Percentiles rank a stretch among this genome's conserved stretches.
Conservation (phyloP, 2,888 invertebrate genomes). For the Machimus atricapillus region DNA sequence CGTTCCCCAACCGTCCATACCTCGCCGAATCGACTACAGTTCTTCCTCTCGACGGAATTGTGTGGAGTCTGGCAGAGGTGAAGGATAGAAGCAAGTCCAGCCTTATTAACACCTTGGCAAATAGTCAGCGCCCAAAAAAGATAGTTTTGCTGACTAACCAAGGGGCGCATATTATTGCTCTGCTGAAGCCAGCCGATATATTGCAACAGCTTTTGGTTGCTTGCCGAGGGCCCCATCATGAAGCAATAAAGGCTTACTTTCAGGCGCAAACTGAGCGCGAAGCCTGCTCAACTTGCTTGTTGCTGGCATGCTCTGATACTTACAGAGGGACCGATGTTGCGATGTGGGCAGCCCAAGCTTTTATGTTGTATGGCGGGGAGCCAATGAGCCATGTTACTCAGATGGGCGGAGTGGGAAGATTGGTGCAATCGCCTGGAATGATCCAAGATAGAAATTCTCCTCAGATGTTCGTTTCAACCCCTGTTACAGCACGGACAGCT, state of each 20-base stretch:
- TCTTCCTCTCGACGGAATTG: slow-evolving; percentile 82
- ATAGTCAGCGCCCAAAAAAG: slow-evolving; percentile 71
- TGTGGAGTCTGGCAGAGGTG: slow-evolving; percentile 82
- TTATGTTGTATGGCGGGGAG: slow-evolving; percentile 91
- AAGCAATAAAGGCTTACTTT: slow-evolving; percentile 85
- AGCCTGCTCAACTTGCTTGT: slow-evolving; percentile 87
- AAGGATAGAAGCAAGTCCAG: slow-evolving; percentile 53
- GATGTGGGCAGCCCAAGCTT: slow-evolving; percentile 90
- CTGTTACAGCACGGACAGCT: slow-evolving; percentile 51
- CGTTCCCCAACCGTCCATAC: slow-evolving; percentile 66
- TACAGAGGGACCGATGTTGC: slow-evolving; percentile 71
- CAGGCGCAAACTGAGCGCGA: slow-evolving; percentile 82
- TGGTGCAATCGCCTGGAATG: slow-evolving; percentile 18
- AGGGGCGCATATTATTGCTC: slow-evolving; percentile 83
- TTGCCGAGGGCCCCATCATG: slow-evolving; percentile 85
- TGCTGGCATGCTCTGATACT: slow-evolving; percentile 78
- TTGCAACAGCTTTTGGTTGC: slow-evolving; percentile 81
- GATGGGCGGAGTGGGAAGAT: neutral
- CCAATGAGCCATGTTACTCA: slow-evolving; percentile 57
- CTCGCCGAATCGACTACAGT: slow-evolving; percentile 80
- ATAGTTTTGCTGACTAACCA: slow-evolving; percentile 89
- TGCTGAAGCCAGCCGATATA: slow-evolving; percentile 88
- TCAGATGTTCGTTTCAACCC: slow-evolving; percentile 60
- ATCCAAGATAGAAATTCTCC: slow-evolving; percentile 50
- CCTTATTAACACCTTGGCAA: slow-evolving; percentile 53